Evolutionary conservation across 92 coral and sea anemone genomes (phyloP).

Genomic region (Zoanthus solanderi): DNA sequence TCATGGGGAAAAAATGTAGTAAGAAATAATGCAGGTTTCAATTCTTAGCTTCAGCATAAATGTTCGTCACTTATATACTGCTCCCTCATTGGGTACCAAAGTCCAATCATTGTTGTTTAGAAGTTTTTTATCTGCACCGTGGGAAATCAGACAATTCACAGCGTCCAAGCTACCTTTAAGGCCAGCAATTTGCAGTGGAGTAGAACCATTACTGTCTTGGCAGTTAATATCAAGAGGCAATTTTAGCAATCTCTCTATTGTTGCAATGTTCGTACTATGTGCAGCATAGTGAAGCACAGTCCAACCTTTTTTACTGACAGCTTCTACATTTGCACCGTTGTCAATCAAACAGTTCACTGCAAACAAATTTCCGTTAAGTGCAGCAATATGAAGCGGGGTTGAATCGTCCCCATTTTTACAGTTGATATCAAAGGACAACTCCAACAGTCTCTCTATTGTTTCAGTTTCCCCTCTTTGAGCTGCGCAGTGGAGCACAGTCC

Average conservation of each 20-base stretch:
- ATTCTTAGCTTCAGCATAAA: too few species aligned
- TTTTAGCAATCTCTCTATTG: background rate
- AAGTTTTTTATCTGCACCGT: constrained; percentile 38
- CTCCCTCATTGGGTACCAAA: background rate
- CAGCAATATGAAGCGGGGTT: constrained; percentile 45
- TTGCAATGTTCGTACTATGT: background rate
- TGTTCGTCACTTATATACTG: too few species aligned
- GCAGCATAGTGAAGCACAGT: constrained; percentile 16
- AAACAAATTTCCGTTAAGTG: constrained; percentile 9
- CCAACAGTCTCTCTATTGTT: constrained; percentile 21
- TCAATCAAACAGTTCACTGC: constrained; percentile 12
- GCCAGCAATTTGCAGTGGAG: background rate
- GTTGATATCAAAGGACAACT: constrained; percentile 34
- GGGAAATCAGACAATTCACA: background rate
- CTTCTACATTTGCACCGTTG: constrained; percentile 35
- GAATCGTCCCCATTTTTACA: background rate
- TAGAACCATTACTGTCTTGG: background rate
- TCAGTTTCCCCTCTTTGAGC: constrained; percentile 31
- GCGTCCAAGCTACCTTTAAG: constrained; percentile 12
- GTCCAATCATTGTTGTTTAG: background rate
- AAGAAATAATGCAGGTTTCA: too few species aligned
- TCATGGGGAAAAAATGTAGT: too few species aligned
- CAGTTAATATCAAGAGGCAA: background rate
- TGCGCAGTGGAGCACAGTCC: constrained; percentile 27
- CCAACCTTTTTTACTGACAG: background rate